Evolutionary conservation across 2,797 vertebrate species (phyloP), one percentile per base, ranked within the genome.

Genomic region (Numenius phaeopus): DNA sequence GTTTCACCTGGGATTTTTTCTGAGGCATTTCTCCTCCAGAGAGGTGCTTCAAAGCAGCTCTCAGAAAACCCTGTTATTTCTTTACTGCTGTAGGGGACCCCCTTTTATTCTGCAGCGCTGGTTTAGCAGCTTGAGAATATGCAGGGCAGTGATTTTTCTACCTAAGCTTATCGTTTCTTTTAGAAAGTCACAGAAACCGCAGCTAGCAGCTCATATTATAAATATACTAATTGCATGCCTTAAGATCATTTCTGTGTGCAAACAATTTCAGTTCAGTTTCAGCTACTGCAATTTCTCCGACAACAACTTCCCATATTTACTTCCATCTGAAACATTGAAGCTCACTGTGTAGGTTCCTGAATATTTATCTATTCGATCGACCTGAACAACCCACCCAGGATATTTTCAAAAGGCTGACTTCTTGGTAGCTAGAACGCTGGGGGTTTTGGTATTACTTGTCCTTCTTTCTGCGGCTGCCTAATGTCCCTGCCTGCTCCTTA

Each of bases 401-500:
- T 77, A 30, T 87, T 89, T 96, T 73, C 87, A 29, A 73, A 76
- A 89, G 59, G 72, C 67, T 71, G 85, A 39, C 70, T 91, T 88
- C 65, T 75, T 8, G 0, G 75, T 82, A 83, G 64, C 64, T 57
- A 21, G 30, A 52, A 62, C 3, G 10, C 72, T 27, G 10, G 34
- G 58, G 19, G 3, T 52, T 82, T 59, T 3, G 3, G 44, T 70
- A 20, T 80, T 91, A 44, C 61, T 95, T 30, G 42, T 83, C 61
- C 78, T 92, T 72, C 78, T 71, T 65, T 46, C 83, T 6, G 7
- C 5, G 0, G 80, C 91, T 92, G 86, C 80, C 80, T 95, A 11
- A 72, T 90, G 49, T 91, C 30, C 52, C 75, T 70, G 88, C 59
- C 86, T 67, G 83, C 90, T 96, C 72, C 89, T 92, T 87, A 94